phyloP scores from a whole-genome alignment of 2,888 invertebrate genomes.

The Cataglyphis altisquamis region DNA sequence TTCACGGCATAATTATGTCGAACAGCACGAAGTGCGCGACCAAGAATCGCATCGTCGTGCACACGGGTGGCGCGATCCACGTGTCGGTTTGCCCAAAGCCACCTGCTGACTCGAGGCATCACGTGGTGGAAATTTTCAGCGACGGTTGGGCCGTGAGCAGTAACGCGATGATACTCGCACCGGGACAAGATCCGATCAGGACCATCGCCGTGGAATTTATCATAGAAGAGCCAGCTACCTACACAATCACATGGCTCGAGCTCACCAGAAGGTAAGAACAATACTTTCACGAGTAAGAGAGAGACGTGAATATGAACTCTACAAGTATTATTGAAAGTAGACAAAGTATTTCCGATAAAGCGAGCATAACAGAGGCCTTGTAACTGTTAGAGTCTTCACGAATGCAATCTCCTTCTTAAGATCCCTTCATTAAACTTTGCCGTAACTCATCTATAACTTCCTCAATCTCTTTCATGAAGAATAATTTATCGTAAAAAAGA shows the following conservation, averaged over 20 bases:
- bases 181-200: conserved; percentile 89
- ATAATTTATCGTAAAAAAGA: conserved; percentile 44
- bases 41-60: conserved; percentile 92
- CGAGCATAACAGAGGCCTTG: background rate
- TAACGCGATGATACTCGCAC: conserved; percentile 84
- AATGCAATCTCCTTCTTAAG: background rate
- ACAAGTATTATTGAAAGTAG: background rate
- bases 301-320: background rate
- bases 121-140: conserved; percentile 93
- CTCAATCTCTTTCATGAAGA: conserved; percentile 30
- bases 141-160: conserved; percentile 91
- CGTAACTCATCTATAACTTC: conserved; percentile 46
- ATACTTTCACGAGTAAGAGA: background rate
- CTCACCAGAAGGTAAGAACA: conserved; percentile 88
- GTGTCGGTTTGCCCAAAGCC: conserved; percentile 89
- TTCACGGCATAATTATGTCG: conserved; percentile 89
- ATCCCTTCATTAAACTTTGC: conserved; percentile 30
- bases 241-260: conserved; percentile 94
- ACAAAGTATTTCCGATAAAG: conserved; percentile 2
- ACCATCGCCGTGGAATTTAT: conserved; percentile 93
- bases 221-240: conserved; percentile 89
- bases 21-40: conserved; percentile 90
- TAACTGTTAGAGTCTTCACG: conserved; percentile 25
- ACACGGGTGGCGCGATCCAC: conserved; percentile 90
- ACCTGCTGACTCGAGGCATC: conserved; percentile 87